phyloP scores from a whole-genome alignment of 2,113 vertebrate species.

The Cathartes aura region DNA sequence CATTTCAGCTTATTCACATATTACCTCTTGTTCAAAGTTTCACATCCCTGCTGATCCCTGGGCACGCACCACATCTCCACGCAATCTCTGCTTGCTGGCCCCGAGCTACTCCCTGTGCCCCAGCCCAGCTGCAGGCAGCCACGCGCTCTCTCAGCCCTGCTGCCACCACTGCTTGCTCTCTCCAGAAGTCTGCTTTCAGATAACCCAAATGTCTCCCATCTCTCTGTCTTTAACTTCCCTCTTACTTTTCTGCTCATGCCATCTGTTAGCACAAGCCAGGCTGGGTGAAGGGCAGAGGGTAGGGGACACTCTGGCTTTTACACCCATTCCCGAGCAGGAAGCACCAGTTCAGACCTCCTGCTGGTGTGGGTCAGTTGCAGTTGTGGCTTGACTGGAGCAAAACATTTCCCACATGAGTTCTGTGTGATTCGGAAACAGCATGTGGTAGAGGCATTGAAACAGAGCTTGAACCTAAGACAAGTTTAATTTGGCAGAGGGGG shows the following conservation, averaged over 20 bases:
- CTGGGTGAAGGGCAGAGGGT: background rate
- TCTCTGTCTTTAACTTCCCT: background rate
- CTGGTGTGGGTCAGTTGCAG: background rate
- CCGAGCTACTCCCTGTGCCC: background rate
- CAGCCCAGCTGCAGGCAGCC: rapidly evolving
- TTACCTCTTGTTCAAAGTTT: rapidly evolving
- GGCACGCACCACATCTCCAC: rapidly evolving
- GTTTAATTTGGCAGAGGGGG: background rate
- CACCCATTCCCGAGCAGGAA: rapidly evolving
- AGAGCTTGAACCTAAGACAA: background rate
- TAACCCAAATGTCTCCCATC: background rate
- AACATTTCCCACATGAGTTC: background rate
- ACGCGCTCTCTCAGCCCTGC: rapidly evolving
- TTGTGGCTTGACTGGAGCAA: background rate
- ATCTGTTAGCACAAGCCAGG: background rate
- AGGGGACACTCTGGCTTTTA: background rate
- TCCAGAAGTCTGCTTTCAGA: background rate
- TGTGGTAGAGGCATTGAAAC: background rate
- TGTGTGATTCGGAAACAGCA: background rate
- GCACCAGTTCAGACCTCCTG: background rate
- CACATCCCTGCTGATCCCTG: rapidly evolving
- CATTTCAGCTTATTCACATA: background rate
- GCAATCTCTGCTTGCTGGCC: background rate
- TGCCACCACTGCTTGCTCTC: background rate
- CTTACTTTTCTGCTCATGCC: background rate